These are phyloP conservation scores for Tyria jacobaeae DNA, from an alignment of 2,888 invertebrate genomes.

Conservation along the genomic window DNA sequence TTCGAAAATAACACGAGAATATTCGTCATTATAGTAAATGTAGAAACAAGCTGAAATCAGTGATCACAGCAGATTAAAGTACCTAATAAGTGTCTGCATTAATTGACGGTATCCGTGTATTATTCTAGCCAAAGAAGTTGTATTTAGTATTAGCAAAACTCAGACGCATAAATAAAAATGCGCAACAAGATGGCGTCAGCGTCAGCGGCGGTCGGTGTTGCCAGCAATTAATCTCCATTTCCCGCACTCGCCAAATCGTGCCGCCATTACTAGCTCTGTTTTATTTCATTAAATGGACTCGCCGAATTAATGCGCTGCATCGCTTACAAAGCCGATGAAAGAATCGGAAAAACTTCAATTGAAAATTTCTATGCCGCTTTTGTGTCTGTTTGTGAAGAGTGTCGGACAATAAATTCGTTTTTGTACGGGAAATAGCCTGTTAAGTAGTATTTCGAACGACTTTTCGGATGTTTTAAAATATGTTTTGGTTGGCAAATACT, in stretches of 20 bases:
- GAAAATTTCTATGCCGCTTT: slow-evolving; percentile 69
- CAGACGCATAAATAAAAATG: slow-evolving; percentile 74
- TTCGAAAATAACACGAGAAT: not conserved
- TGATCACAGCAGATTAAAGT: not conserved
- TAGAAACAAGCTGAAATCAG: not conserved
- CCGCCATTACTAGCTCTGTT: slow-evolving; percentile 79
- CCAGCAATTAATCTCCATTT: slow-evolving; percentile 84
- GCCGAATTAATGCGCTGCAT: slow-evolving; percentile 78
- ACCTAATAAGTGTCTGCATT: not conserved
- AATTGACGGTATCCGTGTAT: not conserved
- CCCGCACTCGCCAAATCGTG: slow-evolving; percentile 80
- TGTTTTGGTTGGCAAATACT: not conserved
- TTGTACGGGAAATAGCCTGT: slow-evolving; percentile 53
- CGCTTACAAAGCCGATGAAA: slow-evolving; percentile 74
- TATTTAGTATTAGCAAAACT: slow-evolving; percentile 51
- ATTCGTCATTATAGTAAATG: not conserved
- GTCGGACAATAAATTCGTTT: slow-evolving; percentile 63
- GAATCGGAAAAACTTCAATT: slow-evolving; percentile 68
- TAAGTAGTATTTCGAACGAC: slow-evolving; percentile 34
- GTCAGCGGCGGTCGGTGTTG: slow-evolving; percentile 70
- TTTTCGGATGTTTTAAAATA: slow-evolving; percentile 28
- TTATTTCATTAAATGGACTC: slow-evolving; percentile 84
- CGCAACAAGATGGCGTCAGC: slow-evolving; percentile 75
- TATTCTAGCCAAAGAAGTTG: not conserved
- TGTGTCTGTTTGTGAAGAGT: slow-evolving; percentile 69